These are phyloP conservation scores for Latrodectus hesperus DNA, from an alignment of 2,888 invertebrate genomes.

Conservation along the genomic window DNA sequence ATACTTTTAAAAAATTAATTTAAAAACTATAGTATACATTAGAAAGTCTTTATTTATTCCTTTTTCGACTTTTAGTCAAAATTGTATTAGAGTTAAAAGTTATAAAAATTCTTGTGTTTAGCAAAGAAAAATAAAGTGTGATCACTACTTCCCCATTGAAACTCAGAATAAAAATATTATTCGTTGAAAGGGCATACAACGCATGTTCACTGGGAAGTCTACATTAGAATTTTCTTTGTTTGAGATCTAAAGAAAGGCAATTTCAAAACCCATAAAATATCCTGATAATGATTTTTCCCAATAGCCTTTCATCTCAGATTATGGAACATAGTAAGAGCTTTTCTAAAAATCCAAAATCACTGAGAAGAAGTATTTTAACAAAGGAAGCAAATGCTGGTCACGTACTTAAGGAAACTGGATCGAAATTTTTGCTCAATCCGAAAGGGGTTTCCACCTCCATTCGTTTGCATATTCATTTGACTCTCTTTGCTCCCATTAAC, in stretches of 20 bases:
- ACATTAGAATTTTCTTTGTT: slow-evolving; percentile 15
- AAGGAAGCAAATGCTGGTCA: slow-evolving; percentile 46
- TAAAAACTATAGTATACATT: too few relatives aligned
- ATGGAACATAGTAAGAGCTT: slow-evolving; percentile 30
- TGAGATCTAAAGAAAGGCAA: slow-evolving; percentile 3
- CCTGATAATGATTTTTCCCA: slow-evolving; percentile 33
- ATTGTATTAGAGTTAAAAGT: too few relatives aligned
- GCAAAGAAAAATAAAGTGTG: too few relatives aligned
- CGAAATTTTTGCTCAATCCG: slow-evolving; percentile 48
- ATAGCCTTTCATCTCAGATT: slow-evolving; percentile 24
- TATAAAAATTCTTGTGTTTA: too few relatives aligned
- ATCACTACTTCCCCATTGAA: too few relatives aligned
- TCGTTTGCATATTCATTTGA: slow-evolving; percentile 67
- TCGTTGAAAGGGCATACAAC: too few relatives aligned
- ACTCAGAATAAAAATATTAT: too few relatives aligned
- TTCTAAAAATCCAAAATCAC: slow-evolving; percentile 40
- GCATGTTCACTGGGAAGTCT: neutral
- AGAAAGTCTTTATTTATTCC: too few relatives aligned
- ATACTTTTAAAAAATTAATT: too few relatives aligned
- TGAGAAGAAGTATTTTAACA: slow-evolving; percentile 34
- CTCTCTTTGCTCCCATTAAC: slow-evolving; percentile 66
- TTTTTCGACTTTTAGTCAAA: too few relatives aligned
- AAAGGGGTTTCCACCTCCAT: slow-evolving; percentile 14
- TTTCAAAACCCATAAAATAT: slow-evolving; percentile 23
- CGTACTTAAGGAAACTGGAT: slow-evolving; percentile 50